Base-by-base conservation (phyloP, 2,888 invertebrate species). In the Eudemis profundana region DNA sequence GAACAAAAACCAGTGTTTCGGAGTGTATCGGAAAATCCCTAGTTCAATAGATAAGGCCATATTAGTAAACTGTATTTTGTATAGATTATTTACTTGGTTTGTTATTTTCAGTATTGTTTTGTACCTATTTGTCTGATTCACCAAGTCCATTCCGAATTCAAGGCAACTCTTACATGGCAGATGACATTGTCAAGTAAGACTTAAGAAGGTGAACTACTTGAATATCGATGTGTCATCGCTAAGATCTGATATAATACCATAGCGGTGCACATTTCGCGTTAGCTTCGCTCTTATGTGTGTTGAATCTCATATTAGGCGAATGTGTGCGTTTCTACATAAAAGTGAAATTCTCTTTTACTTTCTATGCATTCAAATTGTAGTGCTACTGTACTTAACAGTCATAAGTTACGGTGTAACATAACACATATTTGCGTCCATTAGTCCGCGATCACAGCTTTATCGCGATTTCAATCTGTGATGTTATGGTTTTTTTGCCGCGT, bases 401-500 rank as follows among this genome's bases (percentile, higher is more conserved):
- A 23, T 54, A 54, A 54, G 19, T 38, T 54, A 54, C 47, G 47
- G 40, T 62, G 17, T 27, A 17, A 29, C 7, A 5, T 19, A 50
- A 47, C 62, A 62, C 54, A 38, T 17, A 61, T 38, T 42, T 53
- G 46, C 44, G 17, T 49, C 50, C 38, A 65, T 65, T 59, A 59
- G 19, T n/a, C 23, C 44, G 15, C 49, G 33, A 54, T 40, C 44
- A 19, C 21, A 56, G 33, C 38, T 59, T 29, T 60, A 62, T 67
- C 51, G 8, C 14, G 33, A 66, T 61, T 59, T 57, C 21, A 47
- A 62, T 57, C 64, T 68, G 56, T 42, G 50, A 21, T 44, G 56
- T 66, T 67, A 75, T 69, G 74, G 72, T 72, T 46, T 71, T 74
- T 76, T 75, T 67, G 68, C 69, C 67, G 67, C 68, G 63, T 66